These are phyloP conservation scores for Cyrtorhinus lividipennis DNA, from an alignment of 1,140 invertebrate species.

Conservation along the genomic window DNA sequence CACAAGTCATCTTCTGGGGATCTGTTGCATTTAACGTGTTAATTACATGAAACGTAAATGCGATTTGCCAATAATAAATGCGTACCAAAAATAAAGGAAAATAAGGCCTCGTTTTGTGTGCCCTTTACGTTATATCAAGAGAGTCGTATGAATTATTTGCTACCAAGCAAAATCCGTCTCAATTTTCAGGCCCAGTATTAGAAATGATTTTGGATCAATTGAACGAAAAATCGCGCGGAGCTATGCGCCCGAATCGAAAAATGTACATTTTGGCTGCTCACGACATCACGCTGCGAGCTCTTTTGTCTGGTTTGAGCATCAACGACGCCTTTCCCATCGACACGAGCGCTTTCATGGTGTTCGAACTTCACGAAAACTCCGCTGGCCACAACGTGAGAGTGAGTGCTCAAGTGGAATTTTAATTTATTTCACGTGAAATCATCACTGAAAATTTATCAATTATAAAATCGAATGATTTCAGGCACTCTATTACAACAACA, in stretches of 20 bases:
- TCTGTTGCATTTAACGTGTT: no score
- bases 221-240: constrained; percentile 31
- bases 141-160: no score
- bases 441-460: no score
- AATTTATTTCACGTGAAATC: background rate
- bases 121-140: no score
- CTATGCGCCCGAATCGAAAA: constrained; percentile 38
- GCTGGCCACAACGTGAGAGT: constrained; percentile 12
- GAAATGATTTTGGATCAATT: constrained; percentile 46
- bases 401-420: background rate
- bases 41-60: no score
- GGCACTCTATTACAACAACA: constrained; percentile 15
- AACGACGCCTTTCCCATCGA: constrained; percentile 10
- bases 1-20: no score
- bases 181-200: constrained; percentile 35
- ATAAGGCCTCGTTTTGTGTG: no score
- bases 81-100: no score
- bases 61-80: no score
- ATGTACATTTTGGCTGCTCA: constrained; percentile 63
- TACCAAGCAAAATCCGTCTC: no score
- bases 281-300: constrained; percentile 44
- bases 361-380: constrained; percentile 17
- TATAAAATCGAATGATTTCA: no score
- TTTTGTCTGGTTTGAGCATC: constrained; percentile 3
- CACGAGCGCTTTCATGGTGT: constrained; percentile 15